These are phyloP conservation scores for Chloroclysta siterata DNA, from an alignment of 2,888 invertebrate genomes.

Conservation along the genomic window DNA sequence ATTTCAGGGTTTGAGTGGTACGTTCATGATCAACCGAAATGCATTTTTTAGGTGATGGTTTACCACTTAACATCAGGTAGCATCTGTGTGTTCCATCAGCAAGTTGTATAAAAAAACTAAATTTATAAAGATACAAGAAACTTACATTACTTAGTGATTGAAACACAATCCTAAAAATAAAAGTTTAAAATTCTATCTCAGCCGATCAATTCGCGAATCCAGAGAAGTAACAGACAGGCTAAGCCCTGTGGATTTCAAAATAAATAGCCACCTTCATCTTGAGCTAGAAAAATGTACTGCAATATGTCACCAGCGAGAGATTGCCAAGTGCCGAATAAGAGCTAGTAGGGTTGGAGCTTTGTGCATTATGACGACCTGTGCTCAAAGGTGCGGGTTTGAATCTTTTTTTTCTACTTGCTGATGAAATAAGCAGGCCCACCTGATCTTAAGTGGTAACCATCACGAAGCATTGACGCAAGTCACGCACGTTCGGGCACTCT, in stretches of 20 bases:
- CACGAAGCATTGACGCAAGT: no score
- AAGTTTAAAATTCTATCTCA: conserved; percentile 4
- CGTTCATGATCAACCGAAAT: no score
- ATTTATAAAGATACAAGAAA: no score
- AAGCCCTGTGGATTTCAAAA: conserved; percentile 66
- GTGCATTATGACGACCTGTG: neutral
- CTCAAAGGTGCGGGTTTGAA: neutral
- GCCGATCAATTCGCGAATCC: conserved; percentile 16
- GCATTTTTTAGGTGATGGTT: no score
- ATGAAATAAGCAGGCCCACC: no score
- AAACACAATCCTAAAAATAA: conserved; percentile 2
- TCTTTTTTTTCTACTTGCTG: no score
- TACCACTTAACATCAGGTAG: no score
- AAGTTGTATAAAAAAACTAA: no score
- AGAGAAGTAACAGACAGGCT: conserved; percentile 38
- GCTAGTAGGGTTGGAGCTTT: conserved; percentile 43
- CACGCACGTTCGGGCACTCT: no score
- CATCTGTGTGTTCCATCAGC: no score
- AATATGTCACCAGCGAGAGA: conserved; percentile 71
- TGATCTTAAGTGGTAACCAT: no score
- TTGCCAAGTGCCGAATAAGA: conserved; percentile 67
- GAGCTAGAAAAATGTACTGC: conserved; percentile 75
- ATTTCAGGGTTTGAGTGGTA: no score
- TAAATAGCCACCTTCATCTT: conserved; percentile 69
- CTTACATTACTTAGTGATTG: neutral